Percentiles rank a stretch among this genome's conserved stretches.
Conservation (phyloP, 1,140 invertebrate species). For the Maconellicoccus hirsutus region DNA sequence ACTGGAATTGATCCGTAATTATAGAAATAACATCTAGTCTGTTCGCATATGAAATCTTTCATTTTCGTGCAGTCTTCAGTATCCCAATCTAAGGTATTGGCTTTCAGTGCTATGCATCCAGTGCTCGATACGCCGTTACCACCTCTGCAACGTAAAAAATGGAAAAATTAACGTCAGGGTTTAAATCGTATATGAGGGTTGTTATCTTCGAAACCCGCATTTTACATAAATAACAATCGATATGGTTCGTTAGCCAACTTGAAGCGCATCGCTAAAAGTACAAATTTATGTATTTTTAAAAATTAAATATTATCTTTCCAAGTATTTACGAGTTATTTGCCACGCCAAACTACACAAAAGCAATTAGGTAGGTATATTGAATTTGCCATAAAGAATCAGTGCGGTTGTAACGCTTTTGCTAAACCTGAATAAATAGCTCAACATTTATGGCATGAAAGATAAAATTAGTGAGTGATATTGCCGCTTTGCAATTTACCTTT, state of each 20-base stretch:
- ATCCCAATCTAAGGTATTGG: slow-evolving; percentile 63
- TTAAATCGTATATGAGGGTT: neutral
- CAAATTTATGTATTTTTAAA: too few species aligned
- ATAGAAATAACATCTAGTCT: slow-evolving; percentile 79
- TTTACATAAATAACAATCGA: neutral
- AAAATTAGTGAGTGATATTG: neutral
- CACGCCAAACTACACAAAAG: too few species aligned
- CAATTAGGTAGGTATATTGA: too few species aligned
- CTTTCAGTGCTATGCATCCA: slow-evolving; percentile 60
- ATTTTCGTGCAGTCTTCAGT: slow-evolving; percentile 65
- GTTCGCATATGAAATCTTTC: slow-evolving; percentile 79
- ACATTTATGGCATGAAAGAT: neutral
- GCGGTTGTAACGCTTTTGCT: too few species aligned
- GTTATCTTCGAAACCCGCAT: neutral
- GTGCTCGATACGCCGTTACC: slow-evolving; percentile 48
- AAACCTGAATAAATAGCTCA: neutral
- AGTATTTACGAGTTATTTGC: too few species aligned
- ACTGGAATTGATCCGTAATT: slow-evolving; percentile 80
- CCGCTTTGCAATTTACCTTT: slow-evolving; percentile 42
- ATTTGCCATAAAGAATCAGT: too few species aligned
- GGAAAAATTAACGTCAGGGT: neutral
- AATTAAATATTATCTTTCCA: too few species aligned
- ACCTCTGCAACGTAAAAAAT: slow-evolving; percentile 37
- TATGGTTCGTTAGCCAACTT: too few species aligned
- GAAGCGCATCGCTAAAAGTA: too few species aligned